phyloP scores from a whole-genome alignment of 2,797 vertebrate genomes.

The Phoxinus dragarum region DNA sequence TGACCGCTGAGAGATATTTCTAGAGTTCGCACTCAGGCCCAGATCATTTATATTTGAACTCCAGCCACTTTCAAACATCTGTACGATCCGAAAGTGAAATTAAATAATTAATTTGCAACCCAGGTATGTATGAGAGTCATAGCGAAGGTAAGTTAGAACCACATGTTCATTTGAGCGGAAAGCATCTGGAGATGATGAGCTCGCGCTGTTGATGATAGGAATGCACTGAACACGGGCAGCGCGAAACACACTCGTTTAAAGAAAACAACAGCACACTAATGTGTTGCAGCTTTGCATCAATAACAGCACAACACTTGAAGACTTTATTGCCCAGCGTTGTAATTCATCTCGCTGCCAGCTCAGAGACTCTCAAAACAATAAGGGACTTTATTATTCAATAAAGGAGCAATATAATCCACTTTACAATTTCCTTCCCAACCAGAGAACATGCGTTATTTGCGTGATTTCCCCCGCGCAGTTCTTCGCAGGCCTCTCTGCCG shows the following conservation, averaged over 20 bases:
- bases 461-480: neutral
- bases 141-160: slow-evolving; percentile 80
- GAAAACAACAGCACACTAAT: slow-evolving; percentile 61
- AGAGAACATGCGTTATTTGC: slow-evolving; percentile 55
- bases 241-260: slow-evolving; percentile 62
- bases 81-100: slow-evolving; percentile 60
- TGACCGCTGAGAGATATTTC: slow-evolving; percentile 50
- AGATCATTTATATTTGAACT: slow-evolving; percentile 72
- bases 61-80: slow-evolving; percentile 64
- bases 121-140: slow-evolving; percentile 81
- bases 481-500: slow-evolving; percentile 27
- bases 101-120: slow-evolving; percentile 72
- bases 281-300: slow-evolving; percentile 61
- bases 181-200: slow-evolving; percentile 78
- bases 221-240: slow-evolving; percentile 47
- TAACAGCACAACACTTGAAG: slow-evolving; percentile 56
- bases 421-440: slow-evolving; percentile 68
- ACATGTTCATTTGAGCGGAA: slow-evolving; percentile 81
- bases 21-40: slow-evolving; percentile 68
- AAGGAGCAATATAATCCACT: slow-evolving; percentile 67
- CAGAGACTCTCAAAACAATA: slow-evolving; percentile 55
- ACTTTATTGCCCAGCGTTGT: slow-evolving; percentile 54
- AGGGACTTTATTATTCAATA: slow-evolving; percentile 64
- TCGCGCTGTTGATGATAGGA: slow-evolving; percentile 71
- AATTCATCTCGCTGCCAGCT: slow-evolving; percentile 60